Conservation (phyloP, 92 coral and sea anemone genomes). For the Scolanthus callimorphus region DNA sequence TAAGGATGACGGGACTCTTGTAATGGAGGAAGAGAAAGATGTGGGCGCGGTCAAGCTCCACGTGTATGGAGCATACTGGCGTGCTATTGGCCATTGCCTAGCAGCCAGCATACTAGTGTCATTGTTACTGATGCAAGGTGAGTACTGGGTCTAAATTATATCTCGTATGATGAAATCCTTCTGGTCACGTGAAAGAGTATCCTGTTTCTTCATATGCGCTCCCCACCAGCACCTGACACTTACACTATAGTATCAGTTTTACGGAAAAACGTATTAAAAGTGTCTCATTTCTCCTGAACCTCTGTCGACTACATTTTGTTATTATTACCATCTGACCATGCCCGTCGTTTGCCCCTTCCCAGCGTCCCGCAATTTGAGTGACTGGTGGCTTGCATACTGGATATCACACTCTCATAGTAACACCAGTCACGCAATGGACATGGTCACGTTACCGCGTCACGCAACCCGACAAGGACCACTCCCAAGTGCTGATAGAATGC, state of each 20-base stretch:
- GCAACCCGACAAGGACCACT: not conserved
- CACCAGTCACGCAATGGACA: slow-evolving; percentile 10
- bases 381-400: slow-evolving; percentile 99
- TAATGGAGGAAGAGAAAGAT: slow-evolving; percentile 85
- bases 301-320: no score
- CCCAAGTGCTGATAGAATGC: not conserved
- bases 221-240: no score
- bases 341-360: no score
- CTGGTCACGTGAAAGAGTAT: no score
- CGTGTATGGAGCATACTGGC: slow-evolving; percentile 96
- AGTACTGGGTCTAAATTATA: no score
- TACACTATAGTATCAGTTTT: no score
- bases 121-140: slow-evolving; percentile 91
- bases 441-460: slow-evolving; percentile 1
- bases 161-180: no score
- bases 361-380: slow-evolving; percentile 97
- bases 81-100: slow-evolving; percentile 89
- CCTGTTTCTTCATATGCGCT: no score
- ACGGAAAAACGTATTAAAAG: no score
- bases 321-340: no score
- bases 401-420: slow-evolving; percentile 71
- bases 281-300: no score
- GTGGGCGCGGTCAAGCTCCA: slow-evolving; percentile 96
- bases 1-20: slow-evolving; percentile 60
- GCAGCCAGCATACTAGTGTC: slow-evolving; percentile 87